A percentile compares a stretch with the other conserved stretches of the same genome.
These are phyloP conservation scores for Tragopan temminckii DNA, from an alignment of 2,797 vertebrate species.

Conservation along the genomic window DNA sequence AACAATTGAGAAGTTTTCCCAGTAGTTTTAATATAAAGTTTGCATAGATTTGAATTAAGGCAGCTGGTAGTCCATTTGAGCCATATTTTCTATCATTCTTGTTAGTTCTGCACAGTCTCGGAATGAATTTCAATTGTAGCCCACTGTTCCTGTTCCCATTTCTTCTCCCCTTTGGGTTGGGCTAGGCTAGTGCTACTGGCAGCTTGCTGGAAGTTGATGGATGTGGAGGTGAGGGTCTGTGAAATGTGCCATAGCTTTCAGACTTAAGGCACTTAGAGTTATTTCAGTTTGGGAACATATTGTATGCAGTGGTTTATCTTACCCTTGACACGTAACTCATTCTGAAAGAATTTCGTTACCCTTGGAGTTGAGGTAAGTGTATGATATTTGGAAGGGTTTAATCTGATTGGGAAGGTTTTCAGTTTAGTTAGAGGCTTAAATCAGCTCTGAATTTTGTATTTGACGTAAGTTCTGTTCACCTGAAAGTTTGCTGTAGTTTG, in stretches of 20 bases:
- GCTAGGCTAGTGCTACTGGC: background rate
- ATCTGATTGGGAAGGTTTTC: background rate
- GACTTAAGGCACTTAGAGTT: background rate
- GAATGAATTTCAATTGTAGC: background rate
- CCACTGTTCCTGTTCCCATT: background rate
- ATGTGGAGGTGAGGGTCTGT: background rate
- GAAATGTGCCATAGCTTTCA: background rate
- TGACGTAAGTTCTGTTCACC: background rate
- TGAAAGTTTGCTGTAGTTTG: background rate
- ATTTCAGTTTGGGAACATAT: background rate
- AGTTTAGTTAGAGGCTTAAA: background rate
- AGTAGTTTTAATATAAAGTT: conserved; percentile 12
- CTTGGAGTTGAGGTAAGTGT: background rate
- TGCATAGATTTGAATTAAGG: conserved; percentile 36
- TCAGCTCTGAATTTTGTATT: background rate
- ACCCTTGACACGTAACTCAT: background rate
- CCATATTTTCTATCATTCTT: conserved; percentile 19
- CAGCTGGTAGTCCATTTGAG: background rate
- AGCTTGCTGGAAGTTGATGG: background rate
- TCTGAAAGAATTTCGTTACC: background rate
- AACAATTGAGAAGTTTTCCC: background rate
- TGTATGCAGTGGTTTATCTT: background rate
- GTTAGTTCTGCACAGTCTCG: conserved; percentile 17
- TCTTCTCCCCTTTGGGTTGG: background rate
- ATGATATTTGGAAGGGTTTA: background rate